These are phyloP conservation scores for Buceros bicornis DNA, from an alignment of 2,797 vertebrate genomes.

Conservation along the genomic window DNA sequence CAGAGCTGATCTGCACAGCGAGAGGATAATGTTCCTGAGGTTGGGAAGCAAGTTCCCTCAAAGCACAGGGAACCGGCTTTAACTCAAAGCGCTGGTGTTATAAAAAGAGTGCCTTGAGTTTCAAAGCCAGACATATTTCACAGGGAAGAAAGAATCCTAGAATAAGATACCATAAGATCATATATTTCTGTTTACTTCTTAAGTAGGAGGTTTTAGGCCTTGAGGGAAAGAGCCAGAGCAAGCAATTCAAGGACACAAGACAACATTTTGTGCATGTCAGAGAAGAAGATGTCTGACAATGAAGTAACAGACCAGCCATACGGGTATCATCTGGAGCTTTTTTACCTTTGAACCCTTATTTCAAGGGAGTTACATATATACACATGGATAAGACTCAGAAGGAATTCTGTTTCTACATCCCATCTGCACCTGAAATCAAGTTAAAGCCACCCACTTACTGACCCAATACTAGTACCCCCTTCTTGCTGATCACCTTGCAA, in stretches of 20 bases:
- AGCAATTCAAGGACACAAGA: background rate
- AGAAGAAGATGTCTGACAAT: background rate
- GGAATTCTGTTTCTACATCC: background rate
- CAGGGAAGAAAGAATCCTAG: background rate
- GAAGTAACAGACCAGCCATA: background rate
- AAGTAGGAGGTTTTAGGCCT: background rate
- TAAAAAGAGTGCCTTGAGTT: background rate
- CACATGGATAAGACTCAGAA: background rate
- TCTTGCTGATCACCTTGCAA: background rate
- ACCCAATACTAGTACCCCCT: accelerated
- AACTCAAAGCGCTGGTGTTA: background rate
- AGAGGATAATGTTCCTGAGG: background rate
- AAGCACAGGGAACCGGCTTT: background rate
- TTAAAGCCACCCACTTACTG: background rate
- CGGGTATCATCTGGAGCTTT: accelerated
- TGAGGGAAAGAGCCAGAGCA: background rate
- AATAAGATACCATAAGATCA: background rate
- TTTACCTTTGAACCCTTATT: background rate
- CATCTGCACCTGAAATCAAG: background rate
- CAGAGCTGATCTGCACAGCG: background rate
- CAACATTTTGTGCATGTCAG: background rate
- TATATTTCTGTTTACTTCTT: background rate
- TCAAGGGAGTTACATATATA: accelerated
- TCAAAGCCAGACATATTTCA: background rate
- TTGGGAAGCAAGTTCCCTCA: background rate